phyloP scores from a whole-genome alignment of 2,888 invertebrate genomes.

The Cephonodes hylas region DNA sequence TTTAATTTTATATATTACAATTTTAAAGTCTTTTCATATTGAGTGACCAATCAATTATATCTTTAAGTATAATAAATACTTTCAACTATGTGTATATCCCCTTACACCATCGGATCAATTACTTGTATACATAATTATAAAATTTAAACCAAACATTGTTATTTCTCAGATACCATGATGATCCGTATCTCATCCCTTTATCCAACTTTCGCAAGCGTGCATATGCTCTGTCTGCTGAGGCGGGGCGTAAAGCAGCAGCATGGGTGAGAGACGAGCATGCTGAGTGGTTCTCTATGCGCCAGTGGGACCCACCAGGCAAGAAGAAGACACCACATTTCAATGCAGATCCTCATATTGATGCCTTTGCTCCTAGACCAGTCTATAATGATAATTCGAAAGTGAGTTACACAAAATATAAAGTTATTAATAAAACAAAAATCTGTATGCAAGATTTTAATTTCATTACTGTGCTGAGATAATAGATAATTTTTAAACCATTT shows the following conservation, averaged over 20 bases:
- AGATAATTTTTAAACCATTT: no score
- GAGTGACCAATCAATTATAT: no score
- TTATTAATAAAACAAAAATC: no score
- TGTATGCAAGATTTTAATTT: no score
- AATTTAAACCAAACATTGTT: neutral
- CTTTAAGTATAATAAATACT: no score
- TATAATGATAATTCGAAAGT: conserved; percentile 87
- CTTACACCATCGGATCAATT: no score
- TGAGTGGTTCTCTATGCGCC: conserved; percentile 83
- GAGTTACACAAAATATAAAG: neutral
- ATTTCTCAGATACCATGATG: conserved; percentile 88
- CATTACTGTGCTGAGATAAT: no score
- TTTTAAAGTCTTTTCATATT: no score
- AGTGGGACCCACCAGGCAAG: conserved; percentile 84
- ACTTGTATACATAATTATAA: no score
- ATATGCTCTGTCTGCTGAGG: conserved; percentile 90
- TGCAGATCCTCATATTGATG: conserved; percentile 84
- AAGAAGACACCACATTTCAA: conserved; percentile 66
- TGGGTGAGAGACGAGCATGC: conserved; percentile 90
- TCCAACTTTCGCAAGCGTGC: conserved; percentile 85
- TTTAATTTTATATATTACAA: no score
- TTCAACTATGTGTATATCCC: no score
- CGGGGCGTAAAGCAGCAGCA: conserved; percentile 92
- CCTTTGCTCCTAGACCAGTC: conserved; percentile 85
- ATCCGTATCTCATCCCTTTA: conserved; percentile 91